A percentile compares a stretch with the other conserved stretches of the same genome.
These are phyloP conservation scores for Zingel zingel DNA, from an alignment of 2,113 vertebrate species.

Conservation along the genomic window DNA sequence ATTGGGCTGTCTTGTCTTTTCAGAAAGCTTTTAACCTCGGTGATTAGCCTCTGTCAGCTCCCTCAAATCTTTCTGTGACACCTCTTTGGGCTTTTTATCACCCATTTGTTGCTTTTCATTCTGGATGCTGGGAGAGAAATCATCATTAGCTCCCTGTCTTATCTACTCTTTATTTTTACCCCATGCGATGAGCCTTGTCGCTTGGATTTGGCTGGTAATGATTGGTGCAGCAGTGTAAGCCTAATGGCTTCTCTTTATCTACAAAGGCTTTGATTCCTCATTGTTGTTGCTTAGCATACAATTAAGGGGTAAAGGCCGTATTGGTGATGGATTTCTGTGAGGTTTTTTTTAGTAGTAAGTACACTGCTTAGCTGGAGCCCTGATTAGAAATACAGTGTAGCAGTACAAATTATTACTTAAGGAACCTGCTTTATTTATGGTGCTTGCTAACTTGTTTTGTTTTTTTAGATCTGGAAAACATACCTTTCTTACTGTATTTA, in stretches of 20 bases:
- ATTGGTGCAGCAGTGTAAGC: conserved; percentile 75
- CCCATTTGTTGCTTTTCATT: conserved; percentile 71
- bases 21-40: conserved; percentile 67
- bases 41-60: conserved; percentile 71
- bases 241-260: conserved; percentile 84
- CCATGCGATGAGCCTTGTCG: conserved; percentile 71
- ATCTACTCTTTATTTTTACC: conserved; percentile 78
- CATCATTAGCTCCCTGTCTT: conserved; percentile 75
- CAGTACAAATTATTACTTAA: not conserved
- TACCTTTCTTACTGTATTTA: not conserved
- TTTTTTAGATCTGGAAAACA: conserved; percentile 4
- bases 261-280: conserved; percentile 77
- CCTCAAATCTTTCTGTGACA: conserved; percentile 63
- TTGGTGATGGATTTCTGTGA: conserved; percentile 66
- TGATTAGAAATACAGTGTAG: conserved; percentile 45
- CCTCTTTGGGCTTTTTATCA: conserved; percentile 69
- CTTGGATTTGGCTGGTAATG: conserved; percentile 80
- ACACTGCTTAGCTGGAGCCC: conserved; percentile 33
- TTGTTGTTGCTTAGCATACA: conserved; percentile 79
- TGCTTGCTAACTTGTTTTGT: conserved; percentile 6
- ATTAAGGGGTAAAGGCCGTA: conserved; percentile 70
- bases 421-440: conserved; percentile 8
- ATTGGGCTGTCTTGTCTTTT: conserved; percentile 56
- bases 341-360: conserved; percentile 33
- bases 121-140: conserved; percentile 62